Conservation (phyloP, 2,797 vertebrate species). For the Phaenicophaeus curvirostris region DNA sequence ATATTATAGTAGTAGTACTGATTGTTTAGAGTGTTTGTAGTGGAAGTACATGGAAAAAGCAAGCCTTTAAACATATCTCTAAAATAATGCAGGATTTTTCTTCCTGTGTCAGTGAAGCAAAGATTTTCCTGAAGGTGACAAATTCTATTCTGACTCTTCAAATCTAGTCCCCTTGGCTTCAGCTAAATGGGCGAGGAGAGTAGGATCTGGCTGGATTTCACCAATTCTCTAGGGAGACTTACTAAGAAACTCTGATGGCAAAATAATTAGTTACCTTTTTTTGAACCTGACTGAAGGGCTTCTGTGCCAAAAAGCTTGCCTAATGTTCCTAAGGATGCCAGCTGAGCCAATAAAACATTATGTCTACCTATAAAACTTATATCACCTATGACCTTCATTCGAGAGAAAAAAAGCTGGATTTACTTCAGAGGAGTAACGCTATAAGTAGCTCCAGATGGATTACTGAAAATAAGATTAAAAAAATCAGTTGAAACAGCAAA, state of each 20-base stretch:
- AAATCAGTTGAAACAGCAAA: not conserved
- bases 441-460: not conserved
- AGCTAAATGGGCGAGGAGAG: not conserved
- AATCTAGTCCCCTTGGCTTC: not conserved
- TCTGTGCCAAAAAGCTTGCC: not conserved
- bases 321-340: not conserved
- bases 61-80: not conserved
- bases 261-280: not conserved
- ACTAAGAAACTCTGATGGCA: not conserved
- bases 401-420: not conserved
- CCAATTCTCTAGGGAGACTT: not conserved
- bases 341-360: not conserved
- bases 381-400: not conserved
- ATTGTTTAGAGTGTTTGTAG: not conserved
- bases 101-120: not conserved
- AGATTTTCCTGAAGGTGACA: not conserved
- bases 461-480: not conserved
- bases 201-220: not conserved
- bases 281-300: not conserved
- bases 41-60: not conserved
- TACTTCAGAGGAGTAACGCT: not conserved
- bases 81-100: not conserved
- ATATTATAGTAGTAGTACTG: not conserved
- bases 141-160: not conserved
- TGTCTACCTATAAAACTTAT: not conserved